phyloP scores from a whole-genome alignment of 2,888 invertebrate species.

The Agrochola lota region DNA sequence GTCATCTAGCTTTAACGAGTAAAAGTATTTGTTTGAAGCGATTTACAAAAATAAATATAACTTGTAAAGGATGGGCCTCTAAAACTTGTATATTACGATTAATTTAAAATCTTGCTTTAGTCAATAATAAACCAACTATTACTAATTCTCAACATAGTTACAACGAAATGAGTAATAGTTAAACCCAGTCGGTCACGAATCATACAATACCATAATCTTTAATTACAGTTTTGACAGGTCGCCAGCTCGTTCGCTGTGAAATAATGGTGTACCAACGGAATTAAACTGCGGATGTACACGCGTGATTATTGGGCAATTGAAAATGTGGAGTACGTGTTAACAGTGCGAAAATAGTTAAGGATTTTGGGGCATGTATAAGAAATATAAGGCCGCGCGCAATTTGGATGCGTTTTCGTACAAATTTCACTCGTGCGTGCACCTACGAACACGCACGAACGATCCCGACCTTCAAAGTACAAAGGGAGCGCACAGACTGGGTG shows the following conservation, averaged over 20 bases:
- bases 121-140: not conserved
- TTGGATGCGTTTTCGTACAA: too few relatives aligned
- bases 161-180: not conserved
- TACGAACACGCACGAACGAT: too few relatives aligned
- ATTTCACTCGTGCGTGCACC: too few relatives aligned
- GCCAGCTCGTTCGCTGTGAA: constrained; percentile 50
- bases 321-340: constrained; percentile 4
- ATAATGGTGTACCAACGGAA: constrained; percentile 39
- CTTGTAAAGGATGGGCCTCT: too few relatives aligned
- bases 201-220: constrained; percentile 23
- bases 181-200: constrained; percentile 17
- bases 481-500: too few relatives aligned
- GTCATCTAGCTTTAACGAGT: too few relatives aligned
- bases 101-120: not conserved
- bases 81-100: too few relatives aligned
- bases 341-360: not conserved
- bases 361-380: not conserved
- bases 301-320: constrained; percentile 25
- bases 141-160: constrained; percentile 9
- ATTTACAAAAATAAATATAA: too few relatives aligned
- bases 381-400: too few relatives aligned
- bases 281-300: constrained; percentile 30
- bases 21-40: too few relatives aligned
- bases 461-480: too few relatives aligned
- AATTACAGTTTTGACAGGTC: constrained; percentile 64